A percentile compares a stretch with the other conserved stretches of the same genome.
phyloP scores from a whole-genome alignment of 2,113 vertebrate genomes.

The Lagopus leucura region DNA sequence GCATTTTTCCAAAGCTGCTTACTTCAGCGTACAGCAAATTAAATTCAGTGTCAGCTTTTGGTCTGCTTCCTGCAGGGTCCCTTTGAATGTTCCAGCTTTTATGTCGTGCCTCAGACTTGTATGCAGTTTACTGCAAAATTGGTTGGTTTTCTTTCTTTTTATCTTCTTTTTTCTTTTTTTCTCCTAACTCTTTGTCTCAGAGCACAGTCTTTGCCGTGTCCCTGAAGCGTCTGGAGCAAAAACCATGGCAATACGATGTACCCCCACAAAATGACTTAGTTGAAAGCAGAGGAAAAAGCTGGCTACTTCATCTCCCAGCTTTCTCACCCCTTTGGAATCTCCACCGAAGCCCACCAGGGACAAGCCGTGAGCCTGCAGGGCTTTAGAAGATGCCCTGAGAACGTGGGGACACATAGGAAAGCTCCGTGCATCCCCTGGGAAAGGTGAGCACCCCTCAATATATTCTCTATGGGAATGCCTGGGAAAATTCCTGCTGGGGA shows the following conservation, averaged over 20 bases:
- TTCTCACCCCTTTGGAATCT: neutral
- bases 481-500: neutral
- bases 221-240: neutral
- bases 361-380: neutral
- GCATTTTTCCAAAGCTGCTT: slow-evolving; percentile 34
- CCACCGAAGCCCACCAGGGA: neutral
- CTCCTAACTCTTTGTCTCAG: neutral
- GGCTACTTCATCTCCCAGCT: neutral
- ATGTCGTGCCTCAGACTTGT: slow-evolving; percentile 22
- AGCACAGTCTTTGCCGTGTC: neutral
- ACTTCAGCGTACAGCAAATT: slow-evolving; percentile 27
- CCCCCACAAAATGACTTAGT: neutral
- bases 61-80: slow-evolving; percentile 18
- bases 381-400: neutral
- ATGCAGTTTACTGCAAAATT: neutral
- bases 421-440: neutral
- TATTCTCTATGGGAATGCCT: neutral
- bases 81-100: slow-evolving; percentile 41
- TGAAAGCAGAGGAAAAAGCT: neutral
- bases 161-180: neutral
- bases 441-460: neutral
- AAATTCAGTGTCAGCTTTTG: slow-evolving; percentile 39
- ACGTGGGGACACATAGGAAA: neutral
- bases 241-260: neutral
- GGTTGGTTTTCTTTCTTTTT: slow-evolving; percentile 21